Conservation (phyloP, 2,797 vertebrate genomes). For the Chrysolophus pictus region DNA sequence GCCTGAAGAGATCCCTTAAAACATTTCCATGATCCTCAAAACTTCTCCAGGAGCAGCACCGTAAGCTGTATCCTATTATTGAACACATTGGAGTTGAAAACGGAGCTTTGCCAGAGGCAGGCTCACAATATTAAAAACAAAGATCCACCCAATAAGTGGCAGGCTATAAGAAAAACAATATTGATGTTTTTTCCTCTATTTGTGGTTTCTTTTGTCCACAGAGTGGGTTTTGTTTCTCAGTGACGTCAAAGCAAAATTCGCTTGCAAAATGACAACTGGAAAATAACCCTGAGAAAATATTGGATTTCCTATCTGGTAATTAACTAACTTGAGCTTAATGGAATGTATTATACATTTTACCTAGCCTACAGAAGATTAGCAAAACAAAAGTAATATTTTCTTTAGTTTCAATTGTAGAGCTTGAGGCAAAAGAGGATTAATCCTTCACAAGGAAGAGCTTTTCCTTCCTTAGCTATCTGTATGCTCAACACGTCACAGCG, state of each 20-base stretch:
- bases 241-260: constrained; percentile 71
- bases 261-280: constrained; percentile 64
- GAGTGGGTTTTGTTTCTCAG: constrained; percentile 52
- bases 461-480: not conserved
- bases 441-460: not conserved
- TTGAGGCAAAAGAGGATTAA: constrained; percentile 30
- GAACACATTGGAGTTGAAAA: not conserved
- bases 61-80: not conserved
- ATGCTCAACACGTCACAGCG: not conserved
- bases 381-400: constrained; percentile 57
- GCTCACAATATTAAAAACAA: constrained; percentile 7
- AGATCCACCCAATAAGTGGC: constrained; percentile 15
- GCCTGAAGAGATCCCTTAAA: not conserved
- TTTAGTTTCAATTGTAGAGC: constrained; percentile 14
- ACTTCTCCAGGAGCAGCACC: constrained; percentile 32
- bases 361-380: constrained; percentile 36
- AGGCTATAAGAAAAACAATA: constrained; percentile 43
- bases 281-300: constrained; percentile 70
- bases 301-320: constrained; percentile 67
- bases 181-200: constrained; percentile 23
- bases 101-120: constrained; percentile 40
- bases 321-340: constrained; percentile 66
- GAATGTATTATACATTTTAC: constrained; percentile 52
- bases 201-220: constrained; percentile 58
- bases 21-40: not conserved